phyloP scores from a whole-genome alignment of 2,888 invertebrate genomes.

The Pseudoips prasinana region DNA sequence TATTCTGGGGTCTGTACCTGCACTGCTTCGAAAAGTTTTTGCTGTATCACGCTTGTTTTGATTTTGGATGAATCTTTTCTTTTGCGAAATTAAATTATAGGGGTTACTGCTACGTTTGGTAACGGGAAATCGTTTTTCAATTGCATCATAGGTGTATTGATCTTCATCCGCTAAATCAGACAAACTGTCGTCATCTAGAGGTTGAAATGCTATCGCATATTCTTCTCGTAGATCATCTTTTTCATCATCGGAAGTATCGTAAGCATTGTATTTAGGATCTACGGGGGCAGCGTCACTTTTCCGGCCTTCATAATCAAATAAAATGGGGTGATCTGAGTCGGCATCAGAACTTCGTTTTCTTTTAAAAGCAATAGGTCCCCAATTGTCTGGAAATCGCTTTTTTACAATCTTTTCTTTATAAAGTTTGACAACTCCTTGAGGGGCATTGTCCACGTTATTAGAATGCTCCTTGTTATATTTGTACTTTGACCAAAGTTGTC shows the following conservation, averaged over 20 bases:
- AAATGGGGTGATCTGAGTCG: constrained; percentile 43
- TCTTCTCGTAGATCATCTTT: constrained; percentile 72
- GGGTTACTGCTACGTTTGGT: constrained; percentile 84
- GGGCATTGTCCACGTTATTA: constrained; percentile 53
- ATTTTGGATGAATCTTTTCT: constrained; percentile 55
- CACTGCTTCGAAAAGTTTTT: constrained; percentile 62
- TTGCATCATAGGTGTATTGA: constrained; percentile 62
- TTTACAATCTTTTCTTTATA: constrained; percentile 73
- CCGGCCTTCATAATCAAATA: constrained; percentile 54
- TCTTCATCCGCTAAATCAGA: constrained; percentile 66
- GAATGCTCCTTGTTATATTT: constrained; percentile 65
- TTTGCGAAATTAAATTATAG: constrained; percentile 48
- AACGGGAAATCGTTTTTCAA: constrained; percentile 85
- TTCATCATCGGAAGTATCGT: constrained; percentile 62
- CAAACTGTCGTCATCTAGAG: constrained; percentile 66
- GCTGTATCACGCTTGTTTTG: constrained; percentile 57
- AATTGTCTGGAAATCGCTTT: constrained; percentile 69
- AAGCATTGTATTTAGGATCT: constrained; percentile 58
- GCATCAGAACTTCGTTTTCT: constrained; percentile 70
- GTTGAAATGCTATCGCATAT: constrained; percentile 75
- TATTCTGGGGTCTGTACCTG: constrained; percentile 86
- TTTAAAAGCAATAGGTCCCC: constrained; percentile 79
- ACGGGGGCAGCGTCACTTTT: constrained; percentile 43
- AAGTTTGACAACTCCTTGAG: constrained; percentile 70
- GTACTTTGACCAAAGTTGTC: constrained; percentile 82